Conservation (phyloP, 2,113 vertebrate genomes). For the Oophaga pumilio region DNA sequence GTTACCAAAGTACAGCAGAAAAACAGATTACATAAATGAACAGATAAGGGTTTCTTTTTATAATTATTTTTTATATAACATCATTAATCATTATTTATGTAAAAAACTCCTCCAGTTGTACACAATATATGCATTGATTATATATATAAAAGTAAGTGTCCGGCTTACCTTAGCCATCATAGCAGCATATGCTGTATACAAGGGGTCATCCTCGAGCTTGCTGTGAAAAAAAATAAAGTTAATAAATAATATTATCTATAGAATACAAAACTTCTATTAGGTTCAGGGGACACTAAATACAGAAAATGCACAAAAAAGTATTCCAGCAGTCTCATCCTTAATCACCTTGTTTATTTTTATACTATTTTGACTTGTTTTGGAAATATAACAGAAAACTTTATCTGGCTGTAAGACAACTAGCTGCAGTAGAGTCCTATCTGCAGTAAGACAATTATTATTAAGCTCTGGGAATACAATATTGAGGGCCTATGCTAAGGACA, state of each 20-base stretch:
- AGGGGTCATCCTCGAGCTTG: slow-evolving; percentile 88
- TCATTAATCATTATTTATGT: not conserved
- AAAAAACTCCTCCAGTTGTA: not conserved
- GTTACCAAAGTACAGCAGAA: not conserved
- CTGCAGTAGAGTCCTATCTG: too few relatives aligned
- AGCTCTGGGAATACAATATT: too few relatives aligned
- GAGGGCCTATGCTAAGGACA: too few relatives aligned
- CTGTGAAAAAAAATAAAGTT: slow-evolving; percentile 68
- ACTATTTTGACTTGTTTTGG: too few relatives aligned
- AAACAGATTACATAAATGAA: not conserved
- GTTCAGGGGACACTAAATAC: not conserved
- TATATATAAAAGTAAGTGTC: not conserved
- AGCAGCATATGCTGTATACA: slow-evolving; percentile 94
- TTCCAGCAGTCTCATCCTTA: not conserved
- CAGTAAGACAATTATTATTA: too few relatives aligned
- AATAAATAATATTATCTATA: not conserved
- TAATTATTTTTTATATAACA: not conserved
- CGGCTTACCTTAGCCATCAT: slow-evolving; percentile 96
- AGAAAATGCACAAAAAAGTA: not conserved
- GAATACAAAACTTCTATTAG: not conserved
- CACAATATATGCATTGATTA: not conserved
- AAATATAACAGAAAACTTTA: too few relatives aligned
- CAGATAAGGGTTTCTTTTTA: not conserved
- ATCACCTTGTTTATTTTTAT: too few relatives aligned
- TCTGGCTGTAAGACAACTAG: too few relatives aligned